A percentile compares a stretch with the other conserved stretches of the same genome.
Evolutionary conservation across 2,888 invertebrate genomes (phyloP).

Genomic region (Hydropsyche betteni): DNA sequence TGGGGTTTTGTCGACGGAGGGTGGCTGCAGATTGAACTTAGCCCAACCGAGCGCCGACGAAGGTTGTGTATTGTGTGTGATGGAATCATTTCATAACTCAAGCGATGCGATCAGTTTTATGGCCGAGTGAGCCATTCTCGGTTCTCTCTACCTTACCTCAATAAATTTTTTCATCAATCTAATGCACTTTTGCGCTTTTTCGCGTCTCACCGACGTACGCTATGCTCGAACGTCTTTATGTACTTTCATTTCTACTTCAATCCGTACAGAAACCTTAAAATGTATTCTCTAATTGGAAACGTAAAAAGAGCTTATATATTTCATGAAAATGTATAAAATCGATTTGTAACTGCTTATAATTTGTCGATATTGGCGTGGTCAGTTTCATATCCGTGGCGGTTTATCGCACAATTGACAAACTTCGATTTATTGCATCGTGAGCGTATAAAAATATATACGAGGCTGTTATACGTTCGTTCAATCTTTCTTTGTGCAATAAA

Average conservation of each 20-base stretch:
- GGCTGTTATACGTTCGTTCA: too few species aligned
- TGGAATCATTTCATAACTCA: conserved; percentile 52
- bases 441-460: too few species aligned
- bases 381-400: background rate
- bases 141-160: conserved; percentile 18
- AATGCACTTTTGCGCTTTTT: conserved; percentile 36
- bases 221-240: too few species aligned
- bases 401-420: too few species aligned
- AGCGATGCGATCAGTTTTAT: conserved; percentile 48
- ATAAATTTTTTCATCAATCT: conserved; percentile 39
- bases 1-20: conserved; percentile 2
- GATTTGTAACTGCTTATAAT: background rate
- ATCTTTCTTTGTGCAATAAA: too few species aligned
- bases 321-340: background rate
- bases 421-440: too few species aligned
- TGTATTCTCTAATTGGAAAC: too few species aligned
- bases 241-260: too few species aligned
- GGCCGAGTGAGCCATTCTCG: conserved; percentile 31
- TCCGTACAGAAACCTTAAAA: too few species aligned
- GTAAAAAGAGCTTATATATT: background rate
- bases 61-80: conserved; percentile 45
- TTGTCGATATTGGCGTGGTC: background rate
- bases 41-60: background rate
- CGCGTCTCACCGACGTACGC: background rate
- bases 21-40: conserved; percentile 18